These are phyloP conservation scores for Sarcophaga subvicina DNA, from an alignment of 2,888 invertebrate genomes.

Conservation along the genomic window DNA sequence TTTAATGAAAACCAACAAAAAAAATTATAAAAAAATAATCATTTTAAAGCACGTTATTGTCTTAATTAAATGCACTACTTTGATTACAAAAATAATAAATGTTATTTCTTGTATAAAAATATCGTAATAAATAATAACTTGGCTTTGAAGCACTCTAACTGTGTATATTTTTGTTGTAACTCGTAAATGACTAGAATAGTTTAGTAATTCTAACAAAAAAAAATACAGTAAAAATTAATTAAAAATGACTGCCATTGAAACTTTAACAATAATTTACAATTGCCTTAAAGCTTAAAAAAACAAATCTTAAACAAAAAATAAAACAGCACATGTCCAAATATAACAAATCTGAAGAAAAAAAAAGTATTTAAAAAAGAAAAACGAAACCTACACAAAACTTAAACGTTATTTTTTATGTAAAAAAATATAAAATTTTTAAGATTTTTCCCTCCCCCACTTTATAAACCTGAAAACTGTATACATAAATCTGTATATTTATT, in stretches of 20 bases:
- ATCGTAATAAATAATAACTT: background rate
- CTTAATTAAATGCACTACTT: constrained; percentile 53
- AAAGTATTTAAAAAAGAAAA: constrained; percentile 8
- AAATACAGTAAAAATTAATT: too few relatives aligned
- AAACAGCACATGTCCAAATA: constrained; percentile 28
- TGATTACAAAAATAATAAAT: constrained; percentile 21
- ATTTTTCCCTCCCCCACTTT: background rate
- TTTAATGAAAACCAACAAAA: constrained; percentile 48
- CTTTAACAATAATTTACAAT: background rate
- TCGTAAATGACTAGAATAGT: background rate
- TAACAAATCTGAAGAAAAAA: constrained; percentile 17
- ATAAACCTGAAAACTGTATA: too few relatives aligned
- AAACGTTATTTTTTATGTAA: constrained; percentile 42
- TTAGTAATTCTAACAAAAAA: background rate
- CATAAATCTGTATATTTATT: too few relatives aligned
- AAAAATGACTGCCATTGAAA: background rate
- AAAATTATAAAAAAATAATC: constrained; percentile 1
- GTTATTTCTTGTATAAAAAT: background rate
- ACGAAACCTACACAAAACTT: background rate
- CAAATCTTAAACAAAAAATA: background rate
- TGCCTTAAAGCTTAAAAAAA: background rate
- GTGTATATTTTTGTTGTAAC: constrained; percentile 1
- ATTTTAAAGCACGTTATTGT: constrained; percentile 52
- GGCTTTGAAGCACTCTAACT: constrained; percentile 22
- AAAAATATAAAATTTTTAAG: constrained; percentile 37